These are phyloP conservation scores for Columba livia DNA, from an alignment of 2,113 vertebrate genomes.

Conservation along the genomic window DNA sequence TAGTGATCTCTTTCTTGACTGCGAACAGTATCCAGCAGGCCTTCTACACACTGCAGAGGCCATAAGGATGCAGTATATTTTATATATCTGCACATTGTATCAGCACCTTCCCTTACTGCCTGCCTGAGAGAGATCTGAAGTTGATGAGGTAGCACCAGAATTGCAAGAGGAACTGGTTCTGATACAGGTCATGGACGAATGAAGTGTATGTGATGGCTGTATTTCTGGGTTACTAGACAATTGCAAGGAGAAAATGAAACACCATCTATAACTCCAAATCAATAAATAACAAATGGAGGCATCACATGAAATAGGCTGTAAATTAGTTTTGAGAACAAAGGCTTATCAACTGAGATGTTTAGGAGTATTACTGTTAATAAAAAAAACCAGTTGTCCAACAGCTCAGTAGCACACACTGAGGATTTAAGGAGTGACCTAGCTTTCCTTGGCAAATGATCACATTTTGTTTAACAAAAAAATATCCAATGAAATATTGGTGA, in stretches of 20 bases:
- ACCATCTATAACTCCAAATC: background rate
- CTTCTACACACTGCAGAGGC: background rate
- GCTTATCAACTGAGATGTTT: background rate
- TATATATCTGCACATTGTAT: background rate
- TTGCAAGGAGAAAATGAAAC: background rate
- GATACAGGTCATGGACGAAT: background rate
- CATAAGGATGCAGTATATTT: background rate
- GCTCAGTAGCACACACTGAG: background rate
- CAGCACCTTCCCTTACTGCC: background rate
- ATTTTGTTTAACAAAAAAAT: background rate
- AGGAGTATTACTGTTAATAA: background rate
- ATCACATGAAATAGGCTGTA: background rate
- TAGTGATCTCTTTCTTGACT: background rate
- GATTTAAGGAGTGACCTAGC: background rate
- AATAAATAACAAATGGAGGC: background rate
- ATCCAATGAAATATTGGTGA: background rate
- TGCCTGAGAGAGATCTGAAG: background rate
- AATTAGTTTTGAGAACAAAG: background rate
- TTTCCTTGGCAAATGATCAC: background rate
- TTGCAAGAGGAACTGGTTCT: background rate
- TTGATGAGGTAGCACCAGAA: background rate
- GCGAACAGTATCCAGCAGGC: background rate
- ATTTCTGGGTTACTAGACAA: background rate
- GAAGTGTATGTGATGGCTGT: background rate
- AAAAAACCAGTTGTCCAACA: background rate